phyloP scores from a whole-genome alignment of 2,797 vertebrate species.

The Xiphophorus birchmanni region DNA sequence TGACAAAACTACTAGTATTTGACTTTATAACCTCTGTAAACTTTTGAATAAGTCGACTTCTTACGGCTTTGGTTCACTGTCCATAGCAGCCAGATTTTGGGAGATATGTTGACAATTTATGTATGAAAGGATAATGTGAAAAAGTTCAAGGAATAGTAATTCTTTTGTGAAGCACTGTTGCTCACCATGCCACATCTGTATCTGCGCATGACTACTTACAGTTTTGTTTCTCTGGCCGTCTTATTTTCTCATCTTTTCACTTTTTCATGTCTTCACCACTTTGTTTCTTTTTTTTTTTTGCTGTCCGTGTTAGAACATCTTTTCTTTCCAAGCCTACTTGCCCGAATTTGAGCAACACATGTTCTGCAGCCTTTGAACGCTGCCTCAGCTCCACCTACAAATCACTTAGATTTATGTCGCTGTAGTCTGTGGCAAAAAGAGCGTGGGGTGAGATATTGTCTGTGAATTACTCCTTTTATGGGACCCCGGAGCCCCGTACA shows the following conservation, averaged over 20 bases:
- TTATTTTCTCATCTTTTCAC: conserved; percentile 17
- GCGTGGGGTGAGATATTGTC: conserved; percentile 74
- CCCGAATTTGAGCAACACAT: conserved; percentile 49
- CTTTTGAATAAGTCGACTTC: background rate
- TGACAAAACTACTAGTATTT: too few relatives aligned
- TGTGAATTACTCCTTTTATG: conserved; percentile 77
- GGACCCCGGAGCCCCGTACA: conserved; percentile 69
- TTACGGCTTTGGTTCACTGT: background rate
- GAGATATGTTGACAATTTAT: background rate
- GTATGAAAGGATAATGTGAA: background rate
- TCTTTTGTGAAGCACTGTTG: background rate
- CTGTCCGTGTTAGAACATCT: conserved; percentile 26
- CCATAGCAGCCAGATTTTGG: background rate
- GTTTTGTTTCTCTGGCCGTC: conserved; percentile 4
- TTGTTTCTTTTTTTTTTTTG: conserved; percentile 55
- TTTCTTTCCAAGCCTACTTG: conserved; percentile 23
- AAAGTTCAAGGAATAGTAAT: background rate
- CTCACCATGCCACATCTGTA: background rate
- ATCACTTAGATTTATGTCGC: conserved; percentile 69
- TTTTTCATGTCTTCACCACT: conserved; percentile 12
- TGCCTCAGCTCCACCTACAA: conserved; percentile 71
- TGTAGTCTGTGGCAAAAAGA: conserved; percentile 62
- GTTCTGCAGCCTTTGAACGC: conserved; percentile 72
- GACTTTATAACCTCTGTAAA: too few relatives aligned
- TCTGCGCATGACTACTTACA: too few relatives aligned